A percentile compares a stretch with the other conserved stretches of the same genome.
Conservation (phyloP, 2,797 vertebrate genomes). For the Rhinella marina region DNA sequence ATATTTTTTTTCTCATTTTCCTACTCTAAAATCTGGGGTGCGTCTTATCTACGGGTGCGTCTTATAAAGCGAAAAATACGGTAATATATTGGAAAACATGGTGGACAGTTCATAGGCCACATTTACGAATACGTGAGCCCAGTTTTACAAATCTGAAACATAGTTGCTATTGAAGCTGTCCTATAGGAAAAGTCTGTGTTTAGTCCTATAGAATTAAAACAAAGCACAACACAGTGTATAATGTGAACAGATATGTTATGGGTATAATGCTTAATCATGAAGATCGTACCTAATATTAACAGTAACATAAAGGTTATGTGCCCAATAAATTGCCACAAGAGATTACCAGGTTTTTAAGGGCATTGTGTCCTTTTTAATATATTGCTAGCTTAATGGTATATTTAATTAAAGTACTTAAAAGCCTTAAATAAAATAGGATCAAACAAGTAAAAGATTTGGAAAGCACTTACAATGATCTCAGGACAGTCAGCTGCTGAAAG, state of each 20-base stretch:
- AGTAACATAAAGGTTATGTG: background rate
- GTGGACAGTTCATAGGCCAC: background rate
- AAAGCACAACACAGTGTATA: background rate
- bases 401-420: conserved; percentile 46
- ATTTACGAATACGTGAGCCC: background rate
- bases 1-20: too few species aligned
- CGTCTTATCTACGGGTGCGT: too few species aligned
- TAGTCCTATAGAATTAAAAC: background rate
- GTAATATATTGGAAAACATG: background rate
- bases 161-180: background rate
- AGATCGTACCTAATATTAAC: background rate
- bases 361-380: conserved; percentile 5
- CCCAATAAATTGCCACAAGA: background rate
- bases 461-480: conserved; percentile 87
- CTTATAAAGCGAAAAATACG: too few species aligned
- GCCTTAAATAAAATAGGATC: background rate
- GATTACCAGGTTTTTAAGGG: background rate
- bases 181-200: too few species aligned
- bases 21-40: too few species aligned
- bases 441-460: conserved; percentile 36
- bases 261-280: background rate
- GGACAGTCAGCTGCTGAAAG: conserved; percentile 83
- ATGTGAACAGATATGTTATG: background rate
- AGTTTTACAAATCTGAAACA: background rate
- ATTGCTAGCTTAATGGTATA: background rate